Percentiles rank a stretch among this genome's conserved stretches.
phyloP scores from a whole-genome alignment of 2,113 vertebrate species.

The Odocoileus hemionus region DNA sequence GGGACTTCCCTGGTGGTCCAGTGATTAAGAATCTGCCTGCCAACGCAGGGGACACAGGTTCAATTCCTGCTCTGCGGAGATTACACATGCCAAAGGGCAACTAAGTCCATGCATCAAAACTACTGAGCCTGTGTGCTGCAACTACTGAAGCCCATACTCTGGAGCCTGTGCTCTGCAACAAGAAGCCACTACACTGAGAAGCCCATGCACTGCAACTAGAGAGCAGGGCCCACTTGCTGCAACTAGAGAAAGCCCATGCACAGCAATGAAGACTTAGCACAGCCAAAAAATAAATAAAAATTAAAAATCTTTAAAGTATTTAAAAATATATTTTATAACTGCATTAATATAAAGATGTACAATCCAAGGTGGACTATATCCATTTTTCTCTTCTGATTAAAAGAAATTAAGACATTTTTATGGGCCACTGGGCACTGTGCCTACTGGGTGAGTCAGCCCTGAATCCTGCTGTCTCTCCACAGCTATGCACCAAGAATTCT shows the following conservation, averaged over 20 bases:
- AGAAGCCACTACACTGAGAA: background rate
- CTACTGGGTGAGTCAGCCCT: background rate
- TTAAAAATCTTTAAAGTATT: background rate
- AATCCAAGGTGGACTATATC: background rate
- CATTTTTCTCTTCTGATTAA: background rate
- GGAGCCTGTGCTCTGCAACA: background rate
- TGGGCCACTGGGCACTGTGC: background rate
- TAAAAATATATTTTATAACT: background rate
- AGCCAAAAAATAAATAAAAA: background rate
- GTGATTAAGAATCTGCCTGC: background rate
- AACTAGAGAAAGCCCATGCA: background rate
- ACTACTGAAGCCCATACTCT: background rate
- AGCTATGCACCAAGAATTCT: background rate
- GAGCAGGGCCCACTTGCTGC: background rate
- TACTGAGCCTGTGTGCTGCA: background rate
- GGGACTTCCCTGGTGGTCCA: background rate
- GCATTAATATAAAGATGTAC: background rate
- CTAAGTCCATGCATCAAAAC: background rate
- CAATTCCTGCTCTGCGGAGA: background rate
- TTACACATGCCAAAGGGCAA: background rate
- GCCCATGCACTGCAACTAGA: background rate
- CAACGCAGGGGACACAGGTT: background rate
- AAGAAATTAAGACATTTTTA: background rate
- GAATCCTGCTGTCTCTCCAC: background rate
- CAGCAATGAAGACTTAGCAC: background rate